Evolutionary conservation across 2,888 invertebrate species (phyloP).

Genomic region (Phyllotreta striolata): DNA sequence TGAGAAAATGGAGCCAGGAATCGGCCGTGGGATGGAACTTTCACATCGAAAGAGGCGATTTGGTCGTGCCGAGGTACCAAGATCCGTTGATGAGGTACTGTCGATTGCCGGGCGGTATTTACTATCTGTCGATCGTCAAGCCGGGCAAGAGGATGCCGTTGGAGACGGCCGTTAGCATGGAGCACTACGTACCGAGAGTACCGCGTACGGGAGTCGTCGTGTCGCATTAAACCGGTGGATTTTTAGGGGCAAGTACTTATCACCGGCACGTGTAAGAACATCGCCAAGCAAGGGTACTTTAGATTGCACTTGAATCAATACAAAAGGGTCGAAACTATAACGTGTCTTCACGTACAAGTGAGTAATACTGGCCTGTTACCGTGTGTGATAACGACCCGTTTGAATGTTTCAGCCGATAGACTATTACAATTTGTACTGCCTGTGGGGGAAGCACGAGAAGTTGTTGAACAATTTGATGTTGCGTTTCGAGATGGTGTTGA

Average conservation of each 20-base stretch:
- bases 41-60: slow-evolving; percentile 44
- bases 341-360: slow-evolving; percentile 68
- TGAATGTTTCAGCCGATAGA: slow-evolving; percentile 63
- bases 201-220: neutral
- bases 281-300: slow-evolving; percentile 66
- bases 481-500: slow-evolving; percentile 68
- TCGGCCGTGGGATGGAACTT: slow-evolving; percentile 42
- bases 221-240: neutral
- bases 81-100: slow-evolving; percentile 61
- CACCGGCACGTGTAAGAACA: slow-evolving; percentile 63
- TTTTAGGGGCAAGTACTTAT: slow-evolving; percentile 66
- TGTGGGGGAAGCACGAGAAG: slow-evolving; percentile 79
- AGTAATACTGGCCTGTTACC: slow-evolving; percentile 37
- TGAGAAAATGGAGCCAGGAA: slow-evolving; percentile 3
- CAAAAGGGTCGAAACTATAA: slow-evolving; percentile 67
- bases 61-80: slow-evolving; percentile 55
- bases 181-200: slow-evolving; percentile 51
- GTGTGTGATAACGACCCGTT: slow-evolving; percentile 4
- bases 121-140: slow-evolving; percentile 67
- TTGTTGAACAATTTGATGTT: slow-evolving; percentile 72
- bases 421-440: slow-evolving; percentile 65
- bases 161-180: slow-evolving; percentile 61
- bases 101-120: slow-evolving; percentile 67
- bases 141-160: slow-evolving; percentile 67
- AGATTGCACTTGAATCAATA: slow-evolving; percentile 67